Evolutionary conservation across 2,113 vertebrate genomes (phyloP), one percentile per base, ranked within the genome.

Genomic region (Falco punctatus): DNA sequence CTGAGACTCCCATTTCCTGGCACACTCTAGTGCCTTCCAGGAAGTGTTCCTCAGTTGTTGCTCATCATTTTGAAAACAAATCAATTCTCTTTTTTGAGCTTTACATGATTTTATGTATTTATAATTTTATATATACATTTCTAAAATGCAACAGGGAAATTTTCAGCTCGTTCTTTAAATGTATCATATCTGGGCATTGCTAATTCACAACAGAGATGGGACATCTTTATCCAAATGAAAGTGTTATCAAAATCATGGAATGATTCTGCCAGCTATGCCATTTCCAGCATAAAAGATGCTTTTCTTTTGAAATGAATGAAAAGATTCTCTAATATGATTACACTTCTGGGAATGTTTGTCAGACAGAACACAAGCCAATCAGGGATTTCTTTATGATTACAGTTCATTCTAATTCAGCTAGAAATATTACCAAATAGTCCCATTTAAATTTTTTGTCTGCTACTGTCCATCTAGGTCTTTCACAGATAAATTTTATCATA

Each of bases 251-350:
- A 90, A 88, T 73, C 17, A 49, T n/a, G 48, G 59, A 70, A 77
- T 67, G n/a, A 83, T 72, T 46, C 54, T 94, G 13, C 38, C 11
- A 83, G 64, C 35, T 74, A 77, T 90, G 59, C 17, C 28, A 86
- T 86, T 94, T 93, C 38, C 44, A 79, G n/a, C 52, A 89, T 33
- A 90, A 95, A 73, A 32, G 11, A 57, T 44, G 5, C 11, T 71
- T 90, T 91, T 88, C 20, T 93, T 95, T 96, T 55, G 30, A 93
- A 96, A 96, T 86, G 13, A 88, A 90, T 64, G 44, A 87, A 95
- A 95, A 64, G 35, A 3, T 82, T 90, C 73, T 51, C 59, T 95
- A 94, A 92, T 69, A 65, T 0, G 2, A 84, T 91, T 77, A 93
- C 17, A 49, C 58, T 78, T 80, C 54, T 38, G 84, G 57, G 69